These are phyloP conservation scores for Nomada ferruginata DNA, from an alignment of 2,888 invertebrate species.

Conservation along the genomic window DNA sequence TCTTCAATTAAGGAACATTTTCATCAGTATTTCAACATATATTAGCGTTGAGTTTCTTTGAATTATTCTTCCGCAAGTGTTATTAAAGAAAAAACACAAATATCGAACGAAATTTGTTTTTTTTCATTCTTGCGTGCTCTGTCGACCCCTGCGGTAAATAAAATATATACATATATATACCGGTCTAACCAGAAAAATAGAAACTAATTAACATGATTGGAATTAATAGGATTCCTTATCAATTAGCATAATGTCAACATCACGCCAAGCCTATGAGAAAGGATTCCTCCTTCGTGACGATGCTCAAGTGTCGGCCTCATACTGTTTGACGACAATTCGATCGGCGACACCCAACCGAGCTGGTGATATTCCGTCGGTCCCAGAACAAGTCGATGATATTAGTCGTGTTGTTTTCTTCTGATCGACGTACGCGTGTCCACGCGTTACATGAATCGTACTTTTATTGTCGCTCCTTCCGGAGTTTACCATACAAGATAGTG, in stretches of 20 bases:
- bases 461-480: conserved; percentile 21
- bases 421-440: conserved; percentile 12
- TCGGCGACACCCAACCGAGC: conserved; percentile 41
- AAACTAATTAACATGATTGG: conserved; percentile 63
- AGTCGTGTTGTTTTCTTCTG: neutral
- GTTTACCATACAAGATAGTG: conserved; percentile 19
- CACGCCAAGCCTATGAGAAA: conserved; percentile 57
- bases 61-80: conserved; percentile 18
- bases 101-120: conserved; percentile 45
- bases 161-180: conserved; percentile 58
- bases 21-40: conserved; percentile 13
- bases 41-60: conserved; percentile 20
- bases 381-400: conserved; percentile 29
- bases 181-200: conserved; percentile 59
- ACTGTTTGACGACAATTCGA: conserved; percentile 60
- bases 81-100: conserved; percentile 51
- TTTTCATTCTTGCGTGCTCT: conserved; percentile 55
- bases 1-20: neutral
- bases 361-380: conserved; percentile 27
- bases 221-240: conserved; percentile 62
- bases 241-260: conserved; percentile 51
- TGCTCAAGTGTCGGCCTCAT: conserved; percentile 58
- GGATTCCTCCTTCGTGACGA: conserved; percentile 49
- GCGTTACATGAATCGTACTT: conserved; percentile 16
- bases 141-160: conserved; percentile 69